A percentile compares a stretch with the other conserved stretches of the same genome.
Conservation (phyloP, 2,888 invertebrate genomes). For the Rhamphomyia laevipes region DNA sequence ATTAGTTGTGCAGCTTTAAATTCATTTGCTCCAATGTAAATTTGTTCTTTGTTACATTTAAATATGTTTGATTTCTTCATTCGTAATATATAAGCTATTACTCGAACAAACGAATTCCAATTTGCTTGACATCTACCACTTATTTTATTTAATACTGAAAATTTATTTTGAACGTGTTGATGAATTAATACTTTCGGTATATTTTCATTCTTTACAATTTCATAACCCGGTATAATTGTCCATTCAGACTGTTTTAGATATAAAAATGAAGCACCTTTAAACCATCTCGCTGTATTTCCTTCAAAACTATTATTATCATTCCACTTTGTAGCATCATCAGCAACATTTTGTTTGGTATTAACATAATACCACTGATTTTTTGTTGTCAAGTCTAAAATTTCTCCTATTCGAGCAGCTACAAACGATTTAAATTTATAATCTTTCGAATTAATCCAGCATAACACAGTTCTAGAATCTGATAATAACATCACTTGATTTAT, state of each 20-base stretch:
- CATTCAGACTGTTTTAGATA: not conserved
- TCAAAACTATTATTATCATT: not conserved
- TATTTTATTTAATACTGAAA: not conserved
- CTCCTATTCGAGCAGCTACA: not conserved
- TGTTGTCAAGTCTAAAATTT: constrained; percentile 1
- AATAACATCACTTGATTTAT: constrained; percentile 1
- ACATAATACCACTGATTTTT: constrained; percentile 1
- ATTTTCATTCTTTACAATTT: not conserved
- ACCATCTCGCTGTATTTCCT: not conserved
- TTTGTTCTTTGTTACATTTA: not conserved
- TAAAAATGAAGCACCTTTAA: not conserved
- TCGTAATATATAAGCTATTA: not conserved
- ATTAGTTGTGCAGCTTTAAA: not conserved
- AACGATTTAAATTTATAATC: constrained; percentile 2
- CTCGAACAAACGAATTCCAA: not conserved
- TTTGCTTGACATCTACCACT: not conserved
- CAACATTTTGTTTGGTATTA: constrained; percentile 4
- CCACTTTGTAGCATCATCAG: constrained; percentile 6
- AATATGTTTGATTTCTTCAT: not conserved
- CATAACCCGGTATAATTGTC: not conserved
- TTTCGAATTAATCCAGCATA: constrained; percentile 2
- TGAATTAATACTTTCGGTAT: not conserved
- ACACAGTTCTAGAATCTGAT: constrained; percentile 7
- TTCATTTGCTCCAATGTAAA: not conserved
- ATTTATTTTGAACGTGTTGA: not conserved